phyloP scores from a whole-genome alignment of 2,113 vertebrate species.

The Vidua chalybeata region DNA sequence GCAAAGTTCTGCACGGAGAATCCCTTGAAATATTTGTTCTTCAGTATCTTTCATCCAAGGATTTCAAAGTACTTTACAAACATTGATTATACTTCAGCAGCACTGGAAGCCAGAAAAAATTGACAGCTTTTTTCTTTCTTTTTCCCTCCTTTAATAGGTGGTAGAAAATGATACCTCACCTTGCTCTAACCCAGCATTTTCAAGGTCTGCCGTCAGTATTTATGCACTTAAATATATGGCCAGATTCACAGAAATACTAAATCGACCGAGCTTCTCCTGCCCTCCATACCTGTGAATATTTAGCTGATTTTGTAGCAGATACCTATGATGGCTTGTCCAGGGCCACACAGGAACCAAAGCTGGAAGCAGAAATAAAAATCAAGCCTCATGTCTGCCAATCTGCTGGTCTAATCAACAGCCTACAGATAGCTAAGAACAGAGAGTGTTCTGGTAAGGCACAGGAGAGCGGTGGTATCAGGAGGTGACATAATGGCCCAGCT shows the following conservation, averaged over 20 bases:
- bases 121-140: neutral
- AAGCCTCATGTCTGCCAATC: neutral
- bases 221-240: neutral
- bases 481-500: neutral
- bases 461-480: neutral
- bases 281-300: neutral
- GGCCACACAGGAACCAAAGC: neutral
- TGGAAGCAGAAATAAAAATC: neutral
- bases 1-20: neutral
- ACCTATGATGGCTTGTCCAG: neutral
- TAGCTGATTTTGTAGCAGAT: neutral
- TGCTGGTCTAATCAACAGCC: neutral
- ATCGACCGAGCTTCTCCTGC: neutral
- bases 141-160: neutral
- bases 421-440: neutral
- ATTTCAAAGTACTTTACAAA: slow-evolving; percentile 44
- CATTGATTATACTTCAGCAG: slow-evolving; percentile 25
- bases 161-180: neutral
- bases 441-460: neutral
- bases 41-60: slow-evolving; percentile 6
- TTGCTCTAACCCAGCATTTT: neutral
- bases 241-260: neutral
- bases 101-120: neutral
- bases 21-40: slow-evolving; percentile 7
- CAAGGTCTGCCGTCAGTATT: neutral